These are phyloP conservation scores for Callospermophilus lateralis DNA, from an alignment of 2,113 vertebrate genomes.

Conservation along the genomic window DNA sequence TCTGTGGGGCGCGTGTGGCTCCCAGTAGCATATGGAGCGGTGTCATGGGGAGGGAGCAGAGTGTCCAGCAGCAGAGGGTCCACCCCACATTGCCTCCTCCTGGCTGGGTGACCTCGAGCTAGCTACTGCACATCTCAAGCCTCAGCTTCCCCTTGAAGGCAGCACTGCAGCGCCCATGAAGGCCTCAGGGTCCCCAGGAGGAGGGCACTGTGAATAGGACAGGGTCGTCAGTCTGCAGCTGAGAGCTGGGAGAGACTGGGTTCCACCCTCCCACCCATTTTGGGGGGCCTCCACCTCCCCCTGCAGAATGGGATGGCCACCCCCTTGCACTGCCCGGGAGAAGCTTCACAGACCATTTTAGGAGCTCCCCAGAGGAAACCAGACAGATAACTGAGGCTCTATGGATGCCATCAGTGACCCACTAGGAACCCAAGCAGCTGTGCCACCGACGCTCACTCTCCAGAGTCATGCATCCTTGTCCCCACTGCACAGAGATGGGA, in stretches of 20 bases:
- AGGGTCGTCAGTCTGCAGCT: neutral
- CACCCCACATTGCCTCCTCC: neutral
- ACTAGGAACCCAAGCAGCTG: neutral
- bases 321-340: no score
- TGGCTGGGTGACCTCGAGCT: neutral
- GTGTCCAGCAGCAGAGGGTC: neutral
- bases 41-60: accelerated
- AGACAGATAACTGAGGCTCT: neutral
- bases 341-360: neutral
- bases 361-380: neutral
- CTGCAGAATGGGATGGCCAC: neutral
- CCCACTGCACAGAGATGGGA: neutral
- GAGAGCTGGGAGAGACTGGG: neutral
- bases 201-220: neutral
- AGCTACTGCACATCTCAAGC: neutral
- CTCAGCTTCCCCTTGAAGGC: neutral
- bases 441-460: neutral
- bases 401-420: neutral
- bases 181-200: neutral
- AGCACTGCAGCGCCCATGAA: neutral
- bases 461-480: no score
- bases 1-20: neutral
- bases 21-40: neutral
- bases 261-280: accelerated
- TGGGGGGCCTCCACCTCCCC: neutral